These are phyloP conservation scores for Mactra quadrangularis DNA, from an alignment of 1,140 invertebrate genomes.

Conservation along the genomic window DNA sequence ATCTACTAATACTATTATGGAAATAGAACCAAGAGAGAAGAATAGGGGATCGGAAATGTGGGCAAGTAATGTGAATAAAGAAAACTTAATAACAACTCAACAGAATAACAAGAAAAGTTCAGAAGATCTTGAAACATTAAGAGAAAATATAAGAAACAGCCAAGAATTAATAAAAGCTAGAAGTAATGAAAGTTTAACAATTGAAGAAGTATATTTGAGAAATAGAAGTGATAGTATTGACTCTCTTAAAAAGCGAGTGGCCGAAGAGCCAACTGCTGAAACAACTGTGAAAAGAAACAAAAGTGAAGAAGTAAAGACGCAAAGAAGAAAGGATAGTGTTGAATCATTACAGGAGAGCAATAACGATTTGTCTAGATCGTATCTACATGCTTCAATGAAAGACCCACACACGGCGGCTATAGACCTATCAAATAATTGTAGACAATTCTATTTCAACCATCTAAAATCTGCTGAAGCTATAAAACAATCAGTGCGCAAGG, in stretches of 20 bases:
- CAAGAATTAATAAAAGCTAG: slow-evolving; percentile 26
- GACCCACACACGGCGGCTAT: slow-evolving; percentile 64
- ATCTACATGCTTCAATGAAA: slow-evolving; percentile 1
- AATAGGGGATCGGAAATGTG: not conserved
- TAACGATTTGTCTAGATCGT: not conserved
- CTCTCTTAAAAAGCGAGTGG: not conserved
- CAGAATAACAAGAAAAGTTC: slow-evolving; percentile 39
- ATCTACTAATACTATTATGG: not conserved
- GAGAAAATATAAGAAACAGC: slow-evolving; percentile 58
- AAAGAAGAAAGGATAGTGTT: slow-evolving; percentile 1
- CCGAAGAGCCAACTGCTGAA: not conserved
- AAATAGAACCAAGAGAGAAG: not conserved
- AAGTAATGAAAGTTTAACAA: slow-evolving; percentile 40
- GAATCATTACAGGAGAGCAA: slow-evolving; percentile 35
- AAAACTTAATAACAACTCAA: not conserved
- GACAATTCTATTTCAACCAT: slow-evolving; percentile 63
- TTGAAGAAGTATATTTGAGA: slow-evolving; percentile 7
- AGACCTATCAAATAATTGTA: slow-evolving; percentile 65
- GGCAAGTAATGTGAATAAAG: slow-evolving; percentile 16
- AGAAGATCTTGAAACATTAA: slow-evolving; percentile 12
- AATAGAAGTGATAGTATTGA: slow-evolving; percentile 20
- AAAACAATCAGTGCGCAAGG: slow-evolving; percentile 42
- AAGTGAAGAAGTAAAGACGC: too few species aligned
- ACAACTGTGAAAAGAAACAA: not conserved
- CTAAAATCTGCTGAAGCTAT: slow-evolving; percentile 60